phyloP scores from a whole-genome alignment of 53 echinoderm and acorn worm species.

The Echinarachnius parma region DNA sequence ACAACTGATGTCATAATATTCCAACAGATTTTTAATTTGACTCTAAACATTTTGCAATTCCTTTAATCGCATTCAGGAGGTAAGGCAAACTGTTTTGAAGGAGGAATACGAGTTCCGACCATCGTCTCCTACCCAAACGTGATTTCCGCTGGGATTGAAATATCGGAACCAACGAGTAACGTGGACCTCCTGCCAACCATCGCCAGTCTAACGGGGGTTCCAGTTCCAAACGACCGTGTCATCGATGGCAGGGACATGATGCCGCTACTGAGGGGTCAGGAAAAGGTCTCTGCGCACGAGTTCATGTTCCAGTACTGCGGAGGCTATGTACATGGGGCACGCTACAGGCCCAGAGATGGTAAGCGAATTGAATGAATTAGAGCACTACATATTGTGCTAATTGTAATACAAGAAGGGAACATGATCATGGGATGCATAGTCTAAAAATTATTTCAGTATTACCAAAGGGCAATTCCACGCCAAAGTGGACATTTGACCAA shows the following conservation, averaged over 20 bases:
- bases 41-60: too few relatives aligned
- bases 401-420: too few relatives aligned
- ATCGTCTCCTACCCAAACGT: slow-evolving; percentile 77
- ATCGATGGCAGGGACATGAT: slow-evolving; percentile 84
- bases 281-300: slow-evolving; percentile 53
- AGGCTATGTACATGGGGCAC: slow-evolving; percentile 72
- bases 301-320: slow-evolving; percentile 97
- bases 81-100: slow-evolving; percentile 89
- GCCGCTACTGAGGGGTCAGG: slow-evolving; percentile 62
- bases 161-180: slow-evolving; percentile 80
- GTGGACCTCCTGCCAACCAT: slow-evolving; percentile 78
- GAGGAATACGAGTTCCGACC: slow-evolving; percentile 92
- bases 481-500: too few relatives aligned
- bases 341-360: slow-evolving; percentile 74
- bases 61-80: slow-evolving; percentile 57
- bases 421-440: too few relatives aligned
- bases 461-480: too few relatives aligned
- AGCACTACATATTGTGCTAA: too few relatives aligned
- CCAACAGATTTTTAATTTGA: too few relatives aligned
- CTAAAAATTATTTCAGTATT: too few relatives aligned
- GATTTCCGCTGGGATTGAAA: slow-evolving; percentile 51
- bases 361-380: too few relatives aligned
- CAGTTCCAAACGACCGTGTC: slow-evolving; percentile 57
- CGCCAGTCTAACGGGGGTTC: slow-evolving; percentile 57
- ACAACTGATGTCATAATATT: too few relatives aligned